Percentiles rank a stretch among this genome's conserved stretches.
Conservation (phyloP, 2,797 vertebrate genomes). For the Vultur gryphus region DNA sequence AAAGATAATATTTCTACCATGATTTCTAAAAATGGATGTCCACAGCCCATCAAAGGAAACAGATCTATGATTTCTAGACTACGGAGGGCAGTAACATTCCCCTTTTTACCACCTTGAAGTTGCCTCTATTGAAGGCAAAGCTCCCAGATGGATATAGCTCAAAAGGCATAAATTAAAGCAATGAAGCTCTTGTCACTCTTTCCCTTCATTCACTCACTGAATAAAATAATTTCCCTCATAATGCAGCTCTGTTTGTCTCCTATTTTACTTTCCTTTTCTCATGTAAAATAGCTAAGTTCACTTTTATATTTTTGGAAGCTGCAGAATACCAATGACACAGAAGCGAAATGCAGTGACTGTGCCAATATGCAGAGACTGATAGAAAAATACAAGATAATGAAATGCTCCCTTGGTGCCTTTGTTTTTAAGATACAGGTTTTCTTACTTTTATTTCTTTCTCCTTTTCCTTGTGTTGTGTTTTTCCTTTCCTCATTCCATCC, state of each 20-base stretch:
- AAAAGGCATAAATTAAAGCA: neutral
- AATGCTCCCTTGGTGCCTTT: neutral
- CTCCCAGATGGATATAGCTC: neutral
- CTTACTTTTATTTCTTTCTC: neutral
- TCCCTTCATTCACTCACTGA: neutral
- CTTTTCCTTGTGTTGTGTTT: neutral
- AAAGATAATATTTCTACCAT: neutral
- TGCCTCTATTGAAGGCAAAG: neutral
- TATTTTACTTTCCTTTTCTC: neutral
- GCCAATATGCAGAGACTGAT: neutral
- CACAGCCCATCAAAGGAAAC: neutral
- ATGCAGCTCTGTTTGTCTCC: neutral
- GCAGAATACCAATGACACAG: neutral
- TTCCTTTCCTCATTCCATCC: neutral
- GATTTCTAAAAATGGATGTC: neutral
- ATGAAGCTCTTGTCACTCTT: neutral
- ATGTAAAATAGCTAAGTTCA: neutral
- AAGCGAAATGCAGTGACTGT: neutral
- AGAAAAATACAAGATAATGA: neutral
- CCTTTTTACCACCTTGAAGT: neutral
- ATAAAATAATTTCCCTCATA: neutral
- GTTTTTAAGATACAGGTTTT: neutral
- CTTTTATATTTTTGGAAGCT: neutral
- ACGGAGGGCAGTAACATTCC: neutral
- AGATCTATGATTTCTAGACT: neutral